Evolutionary conservation across 2,888 invertebrate species (phyloP), one percentile per base, ranked within the genome.

Genomic region (Adelognathus sp.): DNA sequence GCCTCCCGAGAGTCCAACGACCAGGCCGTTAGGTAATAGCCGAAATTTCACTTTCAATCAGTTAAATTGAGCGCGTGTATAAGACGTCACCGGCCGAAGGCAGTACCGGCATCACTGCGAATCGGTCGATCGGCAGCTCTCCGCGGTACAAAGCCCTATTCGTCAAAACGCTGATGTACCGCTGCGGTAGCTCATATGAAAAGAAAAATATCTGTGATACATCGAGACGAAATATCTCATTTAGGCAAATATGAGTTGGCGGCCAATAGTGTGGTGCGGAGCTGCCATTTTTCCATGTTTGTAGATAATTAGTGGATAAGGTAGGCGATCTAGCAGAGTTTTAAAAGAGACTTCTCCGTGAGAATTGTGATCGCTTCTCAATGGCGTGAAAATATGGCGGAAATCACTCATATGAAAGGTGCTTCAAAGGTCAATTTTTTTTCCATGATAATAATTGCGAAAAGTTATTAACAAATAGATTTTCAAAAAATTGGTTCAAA

Each of bases 31-130:
- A 74, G 82, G 82, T 84, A 83, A 85, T 83, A 70, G 54, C 79
- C 76, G n/a, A 81, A 85, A 84, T 85, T 85, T 85, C 82, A 84
- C 85, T 85, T 84, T 84, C 83, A 80, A 82, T 83, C 54, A 67
- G 66, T 67, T 67, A 54, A 67, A 54, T 54, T n/a, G n/a, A n/a
- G 41, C 60, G 29, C 60, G 60, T 33, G 70, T 50, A 60, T 44
- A 46, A 50, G 58, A 50, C 58, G 46, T 33, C 11, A 16, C 24
- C 18, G 31, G 31, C 60, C 21, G 14, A 39, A 21, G 2, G 27
- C 39, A 14, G 18, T 36, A 21, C 16, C 21, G 36, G 18, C 44
- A 18, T 5, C n/a, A 2, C 60, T 1, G 33, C 3, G 33, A 18
- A 39, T 27, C 58, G 58, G 58, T 21, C 44, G 70, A 50, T 14